Percentiles rank a stretch among this genome's conserved stretches.
Conservation (phyloP, 2,113 vertebrate species). For the Helogale parvula region DNA sequence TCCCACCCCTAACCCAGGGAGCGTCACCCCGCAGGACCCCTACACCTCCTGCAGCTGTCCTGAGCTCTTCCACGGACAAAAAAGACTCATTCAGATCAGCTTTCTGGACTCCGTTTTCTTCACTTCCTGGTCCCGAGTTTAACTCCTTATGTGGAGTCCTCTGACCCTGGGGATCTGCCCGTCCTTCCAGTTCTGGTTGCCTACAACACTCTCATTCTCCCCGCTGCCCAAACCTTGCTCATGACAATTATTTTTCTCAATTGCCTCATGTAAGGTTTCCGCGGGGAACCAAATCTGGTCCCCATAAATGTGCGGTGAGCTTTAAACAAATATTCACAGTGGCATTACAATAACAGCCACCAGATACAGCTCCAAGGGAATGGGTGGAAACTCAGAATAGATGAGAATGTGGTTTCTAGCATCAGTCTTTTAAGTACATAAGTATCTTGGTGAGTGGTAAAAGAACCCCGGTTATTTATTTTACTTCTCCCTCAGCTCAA, state of each 20-base stretch:
- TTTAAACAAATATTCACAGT: conserved; percentile 57
- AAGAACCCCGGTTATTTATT: conserved; percentile 57
- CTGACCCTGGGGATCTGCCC: not conserved
- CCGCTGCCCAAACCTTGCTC: not conserved
- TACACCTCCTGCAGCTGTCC: not conserved
- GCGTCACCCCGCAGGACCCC: too few species aligned
- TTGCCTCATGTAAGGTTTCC: conserved; percentile 17
- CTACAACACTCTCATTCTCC: not conserved
- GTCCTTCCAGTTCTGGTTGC: not conserved
- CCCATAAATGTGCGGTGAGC: conserved; percentile 55
- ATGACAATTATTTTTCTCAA: conserved; percentile 41
- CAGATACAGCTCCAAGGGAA: conserved; percentile 12
- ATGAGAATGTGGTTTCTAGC: conserved; percentile 62
- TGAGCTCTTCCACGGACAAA: not conserved
- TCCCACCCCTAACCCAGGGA: not conserved
- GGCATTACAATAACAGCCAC: conserved; percentile 39
- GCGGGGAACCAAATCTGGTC: conserved; percentile 51
- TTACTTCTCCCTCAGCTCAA: conserved; percentile 54
- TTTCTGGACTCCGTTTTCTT: not conserved
- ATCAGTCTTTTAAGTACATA: conserved; percentile 57
- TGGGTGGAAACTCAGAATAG: not conserved
- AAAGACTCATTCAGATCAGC: not conserved
- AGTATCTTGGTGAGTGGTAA: conserved; percentile 55
- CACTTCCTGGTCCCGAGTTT: not conserved
- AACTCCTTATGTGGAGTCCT: not conserved